A percentile compares a stretch with the other conserved stretches of the same genome.
Conservation (phyloP, 2,113 vertebrate species). For the Strix aluco region DNA sequence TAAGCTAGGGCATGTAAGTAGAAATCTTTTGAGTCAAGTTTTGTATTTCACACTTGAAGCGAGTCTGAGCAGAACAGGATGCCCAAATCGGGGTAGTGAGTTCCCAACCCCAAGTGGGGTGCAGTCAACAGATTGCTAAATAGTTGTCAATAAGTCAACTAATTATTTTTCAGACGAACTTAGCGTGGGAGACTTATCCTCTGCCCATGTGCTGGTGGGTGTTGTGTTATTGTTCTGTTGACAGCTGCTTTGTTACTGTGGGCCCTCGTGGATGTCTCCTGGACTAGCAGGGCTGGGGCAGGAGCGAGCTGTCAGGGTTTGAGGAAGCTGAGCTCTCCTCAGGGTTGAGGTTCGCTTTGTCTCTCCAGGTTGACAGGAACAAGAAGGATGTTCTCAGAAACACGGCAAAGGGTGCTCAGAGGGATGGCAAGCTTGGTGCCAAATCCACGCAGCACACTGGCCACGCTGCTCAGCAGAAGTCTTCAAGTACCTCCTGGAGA, state of each 20-base stretch:
- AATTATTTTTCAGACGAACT: neutral
- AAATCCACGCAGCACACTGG: neutral
- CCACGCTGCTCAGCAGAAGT: neutral
- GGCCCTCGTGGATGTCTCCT: accelerated
- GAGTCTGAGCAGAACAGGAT: neutral
- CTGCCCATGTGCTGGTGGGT: neutral
- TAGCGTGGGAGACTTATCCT: neutral
- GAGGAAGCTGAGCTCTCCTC: neutral
- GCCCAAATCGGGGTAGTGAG: neutral
- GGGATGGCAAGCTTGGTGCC: neutral
- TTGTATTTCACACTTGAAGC: neutral
- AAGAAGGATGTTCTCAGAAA: neutral
- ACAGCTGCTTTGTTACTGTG: accelerated
- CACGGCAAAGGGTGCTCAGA: neutral
- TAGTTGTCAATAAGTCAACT: neutral
- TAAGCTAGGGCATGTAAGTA: slow-evolving; percentile 63
- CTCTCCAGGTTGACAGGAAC: slow-evolving; percentile 43
- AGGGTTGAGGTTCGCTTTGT: neutral
- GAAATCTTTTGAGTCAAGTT: neutral
- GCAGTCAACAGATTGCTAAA: neutral
- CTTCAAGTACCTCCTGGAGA: neutral
- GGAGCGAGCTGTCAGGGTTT: neutral
- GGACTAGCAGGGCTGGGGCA: neutral
- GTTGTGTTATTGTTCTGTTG: neutral
- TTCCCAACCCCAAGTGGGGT: neutral